Evolutionary conservation across 1,140 invertebrate species (phyloP).

Genomic region (Ephestia elutella): DNA sequence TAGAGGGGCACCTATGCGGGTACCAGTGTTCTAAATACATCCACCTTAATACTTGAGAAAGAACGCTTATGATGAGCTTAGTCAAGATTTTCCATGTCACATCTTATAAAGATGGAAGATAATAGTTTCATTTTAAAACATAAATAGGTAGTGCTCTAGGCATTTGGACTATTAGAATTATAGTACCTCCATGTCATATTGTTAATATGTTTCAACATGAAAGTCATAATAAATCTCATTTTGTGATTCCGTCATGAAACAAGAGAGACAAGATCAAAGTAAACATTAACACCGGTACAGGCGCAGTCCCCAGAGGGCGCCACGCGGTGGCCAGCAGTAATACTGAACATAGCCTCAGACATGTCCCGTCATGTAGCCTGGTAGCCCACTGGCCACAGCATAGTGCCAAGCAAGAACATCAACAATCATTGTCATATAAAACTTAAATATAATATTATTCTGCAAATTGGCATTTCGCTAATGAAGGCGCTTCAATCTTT

Average conservation of each 20-base stretch:
- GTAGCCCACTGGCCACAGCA: neutral
- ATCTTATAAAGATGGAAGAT: too few species aligned
- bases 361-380: neutral
- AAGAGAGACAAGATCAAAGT: too few species aligned
- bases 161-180: too few species aligned
- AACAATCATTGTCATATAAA: conserved; percentile 58
- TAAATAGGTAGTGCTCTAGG: too few species aligned
- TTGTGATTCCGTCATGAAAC: too few species aligned
- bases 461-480: neutral
- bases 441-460: conserved; percentile 47
- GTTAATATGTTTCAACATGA: too few species aligned
- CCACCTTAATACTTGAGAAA: too few species aligned
- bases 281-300: neutral
- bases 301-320: neutral
- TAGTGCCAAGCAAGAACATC: conserved; percentile 10
- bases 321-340: neutral
- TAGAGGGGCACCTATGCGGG: neutral
- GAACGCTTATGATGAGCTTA: too few species aligned
- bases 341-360: neutral
- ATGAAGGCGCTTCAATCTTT: neutral
- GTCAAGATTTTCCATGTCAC: too few species aligned
- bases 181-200: too few species aligned
- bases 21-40: neutral
- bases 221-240: too few species aligned
- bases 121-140: too few species aligned